Evolutionary conservation across 2,797 vertebrate species (phyloP), one percentile per base, ranked within the genome.

Genomic region (Tapirus indicus): DNA sequence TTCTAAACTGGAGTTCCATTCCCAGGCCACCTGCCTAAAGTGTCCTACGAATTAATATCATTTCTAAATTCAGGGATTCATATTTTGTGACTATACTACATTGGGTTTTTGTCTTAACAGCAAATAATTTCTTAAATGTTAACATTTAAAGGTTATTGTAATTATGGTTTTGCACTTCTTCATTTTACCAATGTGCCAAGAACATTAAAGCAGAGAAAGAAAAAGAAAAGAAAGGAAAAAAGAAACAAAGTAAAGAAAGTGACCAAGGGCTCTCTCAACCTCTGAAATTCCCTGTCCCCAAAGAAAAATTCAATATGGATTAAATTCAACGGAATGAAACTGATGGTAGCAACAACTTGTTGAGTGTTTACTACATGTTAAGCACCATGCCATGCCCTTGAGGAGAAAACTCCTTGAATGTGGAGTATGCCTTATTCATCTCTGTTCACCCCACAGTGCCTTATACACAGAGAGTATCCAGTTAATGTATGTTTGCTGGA

Each of bases 131-230:
- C 82, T 92, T 87, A 80, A 92, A 83, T 84, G 35, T 94, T 97
- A 95, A 93, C 69, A 96, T 96, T 93, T 95, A 96, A 95, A 97
- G 32, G 41, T 94, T 95, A 86, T 49, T 56, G 32, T 5, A 86
- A 85, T n/a, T 49, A 44, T 72, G 21, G 80, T 88, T 91, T 89
- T 6, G 1, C 7, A 72, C 77, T 85, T 94, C 23, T 87, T 88
- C 60, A 82, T 89, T 93, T 92, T 54, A 29, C 29, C 44, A 78
- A 41, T 85, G 27, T 64, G 47, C 56, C 49, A 96, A 86, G 69
- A 96, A 72, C 18, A 54, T 60, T 20, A 49, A 75, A 82, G 41
- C 16, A 66, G 17, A 82, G 75, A 58, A 12, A n/a, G n/a, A 16
- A 64, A 56, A 6, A 71, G 32, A 20, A 62, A 21, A 69, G 66